Base-by-base conservation (phyloP, 2,888 invertebrate species). In the Cerastoderma edule region DNA sequence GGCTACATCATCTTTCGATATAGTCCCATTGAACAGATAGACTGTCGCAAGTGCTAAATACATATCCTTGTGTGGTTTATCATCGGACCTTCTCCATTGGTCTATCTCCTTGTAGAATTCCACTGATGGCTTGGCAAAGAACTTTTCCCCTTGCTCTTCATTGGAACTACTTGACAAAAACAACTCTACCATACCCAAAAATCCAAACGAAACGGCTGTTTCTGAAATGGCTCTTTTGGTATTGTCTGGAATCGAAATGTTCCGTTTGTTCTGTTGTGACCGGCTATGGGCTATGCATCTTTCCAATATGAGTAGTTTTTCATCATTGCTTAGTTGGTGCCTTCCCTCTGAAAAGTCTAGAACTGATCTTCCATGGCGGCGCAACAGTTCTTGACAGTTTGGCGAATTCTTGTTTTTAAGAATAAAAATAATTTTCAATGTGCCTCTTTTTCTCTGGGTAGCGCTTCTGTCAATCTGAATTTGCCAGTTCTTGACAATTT, bases 1-100 rank as follows among this genome's bases (percentile, higher is more conserved):
- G 10, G 57, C 33, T 10, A 57, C 35, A 24, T 57, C 22, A 2
- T 57, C 35, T 19, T 32, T 57, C n/a, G 32, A 57, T 32, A 57
- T n/a, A 8, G 33, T 5, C 8, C 33, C 33, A 5, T 32, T 33
- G 22, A 33, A 57, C 13, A 57, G 24, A 33, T 35, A 33, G 4
- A 57, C 32, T 19, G 57, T n/a, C 2, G 57, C 57, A 33, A 57
- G 57, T n/a, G 57, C 32, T n/a, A 57, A 16, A 24, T 57, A 57
- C 57, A 33, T 57, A n/a, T 33, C 35, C n/a, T 33, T 57, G 4
- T 35, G 22, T 1, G n/a, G 2, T 24, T 33, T 35, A 10, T 57
- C 35, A 19, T 16, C 13, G 5, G 57, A 57, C 19, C 22, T 33
- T n/a, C 24, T 57, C 32, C 16, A 13, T 32, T n/a, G 19, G 2